Evolutionary conservation across 2,888 invertebrate species (phyloP).

Genomic region (Troides aeacus): DNA sequence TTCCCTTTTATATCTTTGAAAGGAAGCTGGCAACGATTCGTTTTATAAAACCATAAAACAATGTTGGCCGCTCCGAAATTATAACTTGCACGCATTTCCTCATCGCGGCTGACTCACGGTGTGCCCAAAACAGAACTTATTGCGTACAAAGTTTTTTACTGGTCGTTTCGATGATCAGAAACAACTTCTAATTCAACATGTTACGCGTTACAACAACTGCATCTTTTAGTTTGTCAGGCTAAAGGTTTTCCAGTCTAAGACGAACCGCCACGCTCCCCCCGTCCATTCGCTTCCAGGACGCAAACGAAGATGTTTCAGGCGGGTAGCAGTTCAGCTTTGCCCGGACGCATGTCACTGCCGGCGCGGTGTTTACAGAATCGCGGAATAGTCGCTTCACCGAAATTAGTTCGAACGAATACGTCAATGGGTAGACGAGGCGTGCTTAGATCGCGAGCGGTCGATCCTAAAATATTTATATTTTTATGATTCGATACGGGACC

Average conservation of each 20-base stretch:
- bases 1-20: conserved; percentile 41
- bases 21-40: conserved; percentile 47
- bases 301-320: conserved; percentile 40
- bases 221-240: conserved; percentile 45
- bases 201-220: conserved; percentile 32
- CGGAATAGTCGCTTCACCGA: conserved; percentile 78
- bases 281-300: conserved; percentile 36
- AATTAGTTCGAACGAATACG: conserved; percentile 78
- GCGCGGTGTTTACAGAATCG: conserved; percentile 76
- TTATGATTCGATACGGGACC: conserved; percentile 67
- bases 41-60: conserved; percentile 73
- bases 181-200: conserved; percentile 35
- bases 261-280: conserved; percentile 50
- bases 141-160: conserved; percentile 52
- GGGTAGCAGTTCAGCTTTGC: conserved; percentile 47
- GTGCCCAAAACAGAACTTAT: conserved; percentile 78
- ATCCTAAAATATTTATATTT: conserved; percentile 72
- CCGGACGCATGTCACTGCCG: conserved; percentile 59
- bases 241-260: conserved; percentile 46
- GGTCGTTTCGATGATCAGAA: conserved; percentile 34
- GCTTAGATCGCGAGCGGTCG: conserved; percentile 59
- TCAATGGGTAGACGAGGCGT: conserved; percentile 70
- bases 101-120: conserved; percentile 72
- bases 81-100: conserved; percentile 78
- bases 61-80: conserved; percentile 73